Conservation (phyloP, 2,797 vertebrate species). For the Champsocephalus gunnari region DNA sequence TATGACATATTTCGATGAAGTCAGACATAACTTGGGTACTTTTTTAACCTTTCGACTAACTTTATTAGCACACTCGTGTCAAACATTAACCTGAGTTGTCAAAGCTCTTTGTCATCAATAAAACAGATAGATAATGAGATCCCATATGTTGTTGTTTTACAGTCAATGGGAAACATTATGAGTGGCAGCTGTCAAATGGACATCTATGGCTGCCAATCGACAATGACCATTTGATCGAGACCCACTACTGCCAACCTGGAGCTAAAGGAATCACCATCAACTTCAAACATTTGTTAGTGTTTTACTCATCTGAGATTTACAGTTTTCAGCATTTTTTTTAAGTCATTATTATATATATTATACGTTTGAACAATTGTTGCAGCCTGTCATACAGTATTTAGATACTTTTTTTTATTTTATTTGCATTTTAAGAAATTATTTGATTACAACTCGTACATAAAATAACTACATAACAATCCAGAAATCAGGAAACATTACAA, state of each 20-base stretch:
- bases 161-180: slow-evolving; percentile 58
- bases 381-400: background rate
- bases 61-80: background rate
- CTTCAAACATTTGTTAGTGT: slow-evolving; percentile 59
- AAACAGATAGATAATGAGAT: background rate
- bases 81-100: background rate
- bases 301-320: too few relatives aligned
- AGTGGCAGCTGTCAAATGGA: slow-evolving; percentile 72
- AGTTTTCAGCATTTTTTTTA: too few relatives aligned
- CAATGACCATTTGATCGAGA: slow-evolving; percentile 78
- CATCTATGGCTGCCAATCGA: slow-evolving; percentile 56
- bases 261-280: slow-evolving; percentile 75
- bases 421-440: too few relatives aligned
- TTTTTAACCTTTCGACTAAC: background rate
- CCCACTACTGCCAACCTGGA: slow-evolving; percentile 80
- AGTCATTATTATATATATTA: background rate
- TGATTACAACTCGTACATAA: too few relatives aligned
- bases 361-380: background rate
- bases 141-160: slow-evolving; percentile 12
- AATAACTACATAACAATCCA: too few relatives aligned
- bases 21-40: too few relatives aligned
- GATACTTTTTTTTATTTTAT: background rate
- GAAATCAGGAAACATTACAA: too few relatives aligned
- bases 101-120: background rate
- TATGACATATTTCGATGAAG: background rate